Evolutionary conservation across 2,888 invertebrate genomes (phyloP).

Genomic region (Elegia similella): DNA sequence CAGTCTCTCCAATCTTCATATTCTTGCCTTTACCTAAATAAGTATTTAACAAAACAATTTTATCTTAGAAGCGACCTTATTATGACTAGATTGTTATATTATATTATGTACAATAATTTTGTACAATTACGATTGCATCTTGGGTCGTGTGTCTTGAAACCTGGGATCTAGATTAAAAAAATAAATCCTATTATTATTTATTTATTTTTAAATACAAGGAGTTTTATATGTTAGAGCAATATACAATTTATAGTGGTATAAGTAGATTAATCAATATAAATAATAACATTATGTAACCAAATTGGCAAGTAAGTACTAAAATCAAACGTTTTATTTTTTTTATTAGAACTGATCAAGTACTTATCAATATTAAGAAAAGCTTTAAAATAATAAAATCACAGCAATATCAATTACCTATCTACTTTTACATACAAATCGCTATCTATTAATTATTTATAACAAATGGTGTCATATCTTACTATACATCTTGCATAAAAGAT

Average conservation of each 20-base stretch:
- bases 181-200: conserved; percentile 50
- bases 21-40: conserved; percentile 24
- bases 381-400: conserved; percentile 57
- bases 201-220: conserved; percentile 28
- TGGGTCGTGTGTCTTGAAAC: conserved; percentile 60
- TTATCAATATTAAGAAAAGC: too few species aligned
- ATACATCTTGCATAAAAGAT: conserved; percentile 31
- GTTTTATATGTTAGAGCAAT: neutral
- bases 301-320: too few species aligned
- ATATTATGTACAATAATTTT: conserved; percentile 44
- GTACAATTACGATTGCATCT: conserved; percentile 33
- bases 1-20: conserved; percentile 27
- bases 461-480: conserved; percentile 53
- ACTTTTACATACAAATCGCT: conserved; percentile 38
- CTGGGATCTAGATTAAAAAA: conserved; percentile 63
- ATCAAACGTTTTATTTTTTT: too few species aligned
- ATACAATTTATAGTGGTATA: neutral
- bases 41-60: conserved; percentile 27
- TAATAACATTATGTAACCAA: neutral
- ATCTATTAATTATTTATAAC: conserved; percentile 35
- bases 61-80: conserved; percentile 25
- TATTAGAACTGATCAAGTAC: too few species aligned
- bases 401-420: conserved; percentile 61
- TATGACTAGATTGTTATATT: conserved; percentile 31
- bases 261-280: neutral